Base-by-base conservation (phyloP, 2,113 vertebrate species). In the Pelusios castaneus region DNA sequence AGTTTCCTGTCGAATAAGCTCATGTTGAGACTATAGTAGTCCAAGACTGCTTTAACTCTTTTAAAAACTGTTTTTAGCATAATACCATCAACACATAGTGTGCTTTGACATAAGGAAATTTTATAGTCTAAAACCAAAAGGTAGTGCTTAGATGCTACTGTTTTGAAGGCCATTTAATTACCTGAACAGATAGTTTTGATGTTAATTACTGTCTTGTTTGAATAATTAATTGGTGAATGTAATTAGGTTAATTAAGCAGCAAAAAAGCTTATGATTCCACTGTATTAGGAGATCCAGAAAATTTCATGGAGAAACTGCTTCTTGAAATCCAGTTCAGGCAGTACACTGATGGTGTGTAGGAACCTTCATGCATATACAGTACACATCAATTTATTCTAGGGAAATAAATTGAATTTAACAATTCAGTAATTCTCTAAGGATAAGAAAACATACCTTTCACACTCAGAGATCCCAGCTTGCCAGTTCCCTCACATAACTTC, bases 341-440 rank as follows among this genome's bases (percentile, higher is more conserved):
- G 25, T 55, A 14, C 70, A 75, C 51, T 14, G 38, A 25, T 54
- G 83, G 9, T 55, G 52, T 31, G 88, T 24, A 43, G 25, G 56
- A 91, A 89, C 13, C 31, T 85, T 81, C 52, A 67, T 73, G 43
- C 84, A 82, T 81, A 14, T 58, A 86, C 95, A 94, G 47, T 93
- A 13, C 78, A 86, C 83, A 52, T 85, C 63, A 58, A 78, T 89
- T 45, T 43, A 90, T 94, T 89, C 84, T 91, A 84, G 89, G 93
- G 93, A 87, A 95, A 92, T 89, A 88, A 94, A 91, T 95, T 95
- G 89, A 95, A 96, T 97, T 97, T 96, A 96, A 94, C 31, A 60
- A 93, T 63, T 81, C 93, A 92, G 79, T 97, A 95, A 92, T 95
- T 96, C 91, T 80, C 89, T 94, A 93, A 92, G 93, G 91, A 95